A percentile compares a stretch with the other conserved stretches of the same genome.
These are phyloP conservation scores for Pseudomyrmex cubaensis DNA, from an alignment of 1,140 invertebrate genomes.

Conservation along the genomic window DNA sequence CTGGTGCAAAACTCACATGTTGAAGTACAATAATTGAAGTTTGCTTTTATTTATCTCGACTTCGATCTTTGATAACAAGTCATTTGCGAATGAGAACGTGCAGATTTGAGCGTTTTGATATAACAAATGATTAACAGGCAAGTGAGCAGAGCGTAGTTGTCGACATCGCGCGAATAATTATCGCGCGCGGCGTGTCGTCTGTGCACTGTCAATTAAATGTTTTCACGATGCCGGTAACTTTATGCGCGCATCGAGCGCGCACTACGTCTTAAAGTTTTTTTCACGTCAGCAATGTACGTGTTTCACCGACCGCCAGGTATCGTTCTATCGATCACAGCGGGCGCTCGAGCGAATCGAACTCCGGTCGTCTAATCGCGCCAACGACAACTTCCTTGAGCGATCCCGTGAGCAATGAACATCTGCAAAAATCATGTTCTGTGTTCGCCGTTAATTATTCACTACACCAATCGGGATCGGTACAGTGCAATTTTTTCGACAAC, in stretches of 20 bases:
- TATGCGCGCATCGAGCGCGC: not conserved
- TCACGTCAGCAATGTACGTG: conserved; percentile 19
- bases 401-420: not conserved
- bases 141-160: conserved; percentile 30
- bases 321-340: conserved; percentile 58
- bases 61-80: conserved; percentile 17
- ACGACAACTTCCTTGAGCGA: conserved; percentile 42
- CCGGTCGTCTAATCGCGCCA: conserved; percentile 7
- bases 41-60: conserved; percentile 7
- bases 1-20: not conserved
- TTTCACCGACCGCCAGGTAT: conserved; percentile 37
- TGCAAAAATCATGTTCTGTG: not conserved
- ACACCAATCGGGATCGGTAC: not conserved
- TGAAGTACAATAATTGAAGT: conserved; percentile 28
- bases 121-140: conserved; percentile 60
- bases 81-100: conserved; percentile 7
- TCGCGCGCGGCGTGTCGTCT: conserved; percentile 6
- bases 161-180: conserved; percentile 44
- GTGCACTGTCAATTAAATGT: conserved; percentile 57
- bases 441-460: conserved; percentile 1
- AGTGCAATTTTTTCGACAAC: too few species aligned
- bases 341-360: conserved; percentile 38
- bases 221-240: conserved; percentile 49
- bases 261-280: not conserved
- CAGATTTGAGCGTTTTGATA: conserved; percentile 5